Conservation (phyloP, 2,113 vertebrate species). For the Tachuris rubrigastra region DNA sequence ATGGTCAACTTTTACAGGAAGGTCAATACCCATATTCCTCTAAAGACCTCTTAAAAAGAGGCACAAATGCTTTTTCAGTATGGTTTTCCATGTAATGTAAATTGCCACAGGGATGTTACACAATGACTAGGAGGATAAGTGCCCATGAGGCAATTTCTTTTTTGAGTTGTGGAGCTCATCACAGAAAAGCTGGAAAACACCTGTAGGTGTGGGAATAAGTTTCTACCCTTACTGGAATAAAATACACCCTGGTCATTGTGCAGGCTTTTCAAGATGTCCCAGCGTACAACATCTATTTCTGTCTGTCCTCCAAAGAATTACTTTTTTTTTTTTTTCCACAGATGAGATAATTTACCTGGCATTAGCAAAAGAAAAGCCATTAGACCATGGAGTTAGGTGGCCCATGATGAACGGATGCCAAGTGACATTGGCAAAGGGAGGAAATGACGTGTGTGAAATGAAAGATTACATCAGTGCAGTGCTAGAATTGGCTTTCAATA, state of each 20-base stretch:
- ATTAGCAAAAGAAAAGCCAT: background rate
- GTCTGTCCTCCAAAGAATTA: background rate
- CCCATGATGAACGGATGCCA: background rate
- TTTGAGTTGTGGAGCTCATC: constrained; percentile 15
- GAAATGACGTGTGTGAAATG: background rate
- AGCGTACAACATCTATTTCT: background rate
- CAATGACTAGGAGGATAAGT: background rate
- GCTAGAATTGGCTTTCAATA: background rate
- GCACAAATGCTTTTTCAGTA: constrained; percentile 48
- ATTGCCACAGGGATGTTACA: constrained; percentile 36
- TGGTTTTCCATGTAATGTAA: constrained; percentile 51
- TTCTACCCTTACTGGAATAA: background rate
- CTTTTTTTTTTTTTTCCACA: background rate
- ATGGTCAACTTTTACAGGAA: constrained; percentile 53
- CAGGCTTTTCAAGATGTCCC: background rate
- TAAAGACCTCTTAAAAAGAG: constrained; percentile 40
- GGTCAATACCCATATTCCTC: constrained; percentile 41
- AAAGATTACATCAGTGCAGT: background rate
- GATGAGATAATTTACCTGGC: background rate
- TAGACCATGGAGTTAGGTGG: background rate
- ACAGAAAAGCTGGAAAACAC: constrained; percentile 35
- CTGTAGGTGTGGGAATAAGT: constrained; percentile 14
- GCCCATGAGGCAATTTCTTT: background rate
- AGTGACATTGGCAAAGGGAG: background rate
- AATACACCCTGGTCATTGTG: background rate